Evolutionary conservation across 2,888 invertebrate genomes (phyloP), one percentile per base, ranked within the genome.

Genomic region (Alsophila aescularia): DNA sequence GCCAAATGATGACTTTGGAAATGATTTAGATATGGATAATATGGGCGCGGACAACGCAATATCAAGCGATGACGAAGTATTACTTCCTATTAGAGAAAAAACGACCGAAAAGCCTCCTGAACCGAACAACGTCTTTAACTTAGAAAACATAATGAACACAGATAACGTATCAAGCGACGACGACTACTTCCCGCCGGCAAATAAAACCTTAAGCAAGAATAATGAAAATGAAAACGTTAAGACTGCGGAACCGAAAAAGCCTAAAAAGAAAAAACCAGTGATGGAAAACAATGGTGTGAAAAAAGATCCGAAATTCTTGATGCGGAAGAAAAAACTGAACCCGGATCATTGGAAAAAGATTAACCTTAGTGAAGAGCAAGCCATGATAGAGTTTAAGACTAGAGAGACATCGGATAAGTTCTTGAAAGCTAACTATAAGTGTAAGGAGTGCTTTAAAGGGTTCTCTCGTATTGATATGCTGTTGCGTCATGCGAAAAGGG

Each of bases 381-480:
- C 88, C 0, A 52, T 83, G 13, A 77, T 72, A 34, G 82, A 77
- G 52, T 87, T 87, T 62, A 72, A 73, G 45, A 71, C 79, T 65
- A 59, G 75, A 73, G 2, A 73, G 31, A 51, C 78, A 0, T 73
- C 81, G 44, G 69, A 75, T 2, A 81, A 81, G 52, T 88, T 80
- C 68, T 57, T 75, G 53, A 69, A 73, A 3, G 82, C 83, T 2
- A 67, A 71, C 10, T 83, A 69, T 49, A 86, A 84, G 65, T 89
- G 89, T 59, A 70, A 64, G 2, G 77, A 83, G 48, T 89, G 89
- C 52, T 79, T 79, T 9, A 88, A 83, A 68, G 82, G 87, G 0
- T 88, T 87, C 58, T 85, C 87, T 0, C 82, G 83, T 14, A 79
- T 79, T 43, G 81, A 87, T 45, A 89, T 86, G 78, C 60, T 85